These are phyloP conservation scores for Muscicapa adusta DNA, from an alignment of 2,113 vertebrate genomes.

Conservation along the genomic window DNA sequence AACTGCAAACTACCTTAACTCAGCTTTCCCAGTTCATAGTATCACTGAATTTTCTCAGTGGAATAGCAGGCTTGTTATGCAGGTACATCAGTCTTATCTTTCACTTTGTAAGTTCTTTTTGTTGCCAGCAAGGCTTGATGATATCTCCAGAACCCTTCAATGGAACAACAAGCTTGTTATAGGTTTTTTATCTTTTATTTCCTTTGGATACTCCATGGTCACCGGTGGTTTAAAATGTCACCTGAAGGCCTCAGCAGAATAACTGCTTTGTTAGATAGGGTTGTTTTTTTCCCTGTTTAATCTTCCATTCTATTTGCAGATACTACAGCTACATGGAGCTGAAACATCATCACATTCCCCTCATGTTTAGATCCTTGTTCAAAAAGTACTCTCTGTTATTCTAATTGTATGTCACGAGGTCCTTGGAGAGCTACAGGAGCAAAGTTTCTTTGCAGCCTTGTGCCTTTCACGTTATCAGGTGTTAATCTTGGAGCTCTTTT, in stretches of 20 bases:
- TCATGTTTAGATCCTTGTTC: constrained; percentile 6
- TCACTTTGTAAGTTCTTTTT: constrained; percentile 45
- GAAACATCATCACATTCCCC: constrained; percentile 36
- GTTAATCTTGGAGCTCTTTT: constrained; percentile 54
- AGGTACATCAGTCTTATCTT: constrained; percentile 64
- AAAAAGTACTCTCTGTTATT: constrained; percentile 37
- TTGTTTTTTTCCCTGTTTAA: constrained; percentile 31
- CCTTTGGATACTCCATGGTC: constrained; percentile 57
- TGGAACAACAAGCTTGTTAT: constrained; percentile 68
- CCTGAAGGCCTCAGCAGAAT: constrained; percentile 46
- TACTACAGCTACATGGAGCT: constrained; percentile 22
- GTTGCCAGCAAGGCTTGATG: constrained; percentile 35
- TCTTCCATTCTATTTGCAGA: constrained; percentile 58
- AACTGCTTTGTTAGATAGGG: constrained; percentile 58
- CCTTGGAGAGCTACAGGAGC: background rate
- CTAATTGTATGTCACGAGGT: background rate
- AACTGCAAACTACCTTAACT: background rate
- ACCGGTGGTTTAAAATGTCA: constrained; percentile 67
- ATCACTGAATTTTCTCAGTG: constrained; percentile 18
- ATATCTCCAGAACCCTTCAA: constrained; percentile 52
- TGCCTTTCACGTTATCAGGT: background rate
- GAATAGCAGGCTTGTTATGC: constrained; percentile 48
- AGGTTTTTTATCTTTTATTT: constrained; percentile 73
- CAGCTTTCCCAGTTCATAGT: constrained; percentile 24
- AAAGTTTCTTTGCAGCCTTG: constrained; percentile 7